Conservation (phyloP, 35 echinoderm and acorn worm genomes). For the Diadema setosum region DNA sequence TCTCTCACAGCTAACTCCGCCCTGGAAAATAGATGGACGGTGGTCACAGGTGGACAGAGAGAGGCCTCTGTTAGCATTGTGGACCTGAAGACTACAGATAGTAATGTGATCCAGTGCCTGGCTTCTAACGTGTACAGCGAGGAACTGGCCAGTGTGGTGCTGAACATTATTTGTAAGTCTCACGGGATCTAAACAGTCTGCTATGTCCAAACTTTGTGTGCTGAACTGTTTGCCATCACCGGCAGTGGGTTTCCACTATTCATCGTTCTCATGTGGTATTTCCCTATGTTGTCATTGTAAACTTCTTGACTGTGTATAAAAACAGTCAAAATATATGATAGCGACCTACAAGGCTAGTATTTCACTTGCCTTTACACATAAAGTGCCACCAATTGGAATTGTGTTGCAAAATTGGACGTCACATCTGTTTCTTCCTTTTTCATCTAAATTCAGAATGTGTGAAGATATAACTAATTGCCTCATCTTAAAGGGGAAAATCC, state of each 20-base stretch:
- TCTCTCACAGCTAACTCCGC: not conserved
- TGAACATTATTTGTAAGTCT: slow-evolving; percentile 30
- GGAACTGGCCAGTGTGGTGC: slow-evolving; percentile 22
- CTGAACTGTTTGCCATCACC: not conserved
- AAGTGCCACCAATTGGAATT: too few species aligned
- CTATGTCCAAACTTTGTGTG: not conserved
- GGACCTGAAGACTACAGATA: slow-evolving; percentile 12
- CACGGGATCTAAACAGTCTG: not conserved
- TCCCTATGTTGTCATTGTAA: not conserved
- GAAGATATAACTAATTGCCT: too few species aligned
- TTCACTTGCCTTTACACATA: too few species aligned
- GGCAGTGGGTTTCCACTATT: not conserved
- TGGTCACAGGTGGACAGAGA: not conserved
- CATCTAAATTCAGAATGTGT: too few species aligned
- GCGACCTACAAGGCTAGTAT: too few species aligned
- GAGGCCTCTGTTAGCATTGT: not conserved
- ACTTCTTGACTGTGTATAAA: too few species aligned
- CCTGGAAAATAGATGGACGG: not conserved
- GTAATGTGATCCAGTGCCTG: slow-evolving; percentile 46
- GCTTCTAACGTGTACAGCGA: slow-evolving; percentile 26
- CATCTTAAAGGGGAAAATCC: too few species aligned
- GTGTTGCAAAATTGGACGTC: too few species aligned
- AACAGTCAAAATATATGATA: too few species aligned
- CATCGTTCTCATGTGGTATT: not conserved
- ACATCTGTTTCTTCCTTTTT: too few species aligned